Evolutionary conservation across 2,888 invertebrate species (phyloP), one percentile per base, ranked within the genome.

Genomic region (Linnaemya vulpina): DNA sequence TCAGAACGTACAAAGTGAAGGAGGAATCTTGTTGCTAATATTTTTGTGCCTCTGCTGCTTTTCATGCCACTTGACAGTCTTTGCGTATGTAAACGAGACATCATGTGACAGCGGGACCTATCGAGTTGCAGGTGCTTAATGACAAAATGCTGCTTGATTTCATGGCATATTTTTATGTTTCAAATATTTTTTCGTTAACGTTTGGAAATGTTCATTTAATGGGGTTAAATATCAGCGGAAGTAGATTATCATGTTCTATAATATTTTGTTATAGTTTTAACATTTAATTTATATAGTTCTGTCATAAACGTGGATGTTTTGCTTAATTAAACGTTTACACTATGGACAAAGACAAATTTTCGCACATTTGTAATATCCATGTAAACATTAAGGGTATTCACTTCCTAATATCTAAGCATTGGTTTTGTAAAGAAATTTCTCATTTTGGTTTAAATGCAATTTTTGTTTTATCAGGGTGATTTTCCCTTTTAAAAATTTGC

Each of bases 161-260:
- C 7, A 17, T 10, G 20, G 10, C 20, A 13, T 53, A 3, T 3
- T 25, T 53, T 53, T 1, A 13, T 13, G 22, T 53, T 25, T 11
- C 3, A 53, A 53, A 53, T 53, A 2, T 8, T 49, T 53, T 22
- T 22, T 53, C 11, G 13, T 10, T 7, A 22, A 4, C 55, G 15
- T 55, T 55, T 55, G 51, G 30, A 25, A 55, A 15, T 1, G n/a
- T 25, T 55, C 0, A 8, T 9, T 65, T 55, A 17, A 46, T 67
- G 55, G 55, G 46, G 46, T 73, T 73, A 1, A 13, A 38, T 55
- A 17, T 71, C 30, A 51, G 20, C 82, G 82, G 82, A 83, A 77
- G 15, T 60, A 65, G 22, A 83, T 77, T 71, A 73, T 83, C 77
- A 65, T 65, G n/a, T 51, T 51, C 15, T 58, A 70, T 15, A 63